Conservation (phyloP, 2,797 vertebrate species). For the Chrosomus eos region DNA sequence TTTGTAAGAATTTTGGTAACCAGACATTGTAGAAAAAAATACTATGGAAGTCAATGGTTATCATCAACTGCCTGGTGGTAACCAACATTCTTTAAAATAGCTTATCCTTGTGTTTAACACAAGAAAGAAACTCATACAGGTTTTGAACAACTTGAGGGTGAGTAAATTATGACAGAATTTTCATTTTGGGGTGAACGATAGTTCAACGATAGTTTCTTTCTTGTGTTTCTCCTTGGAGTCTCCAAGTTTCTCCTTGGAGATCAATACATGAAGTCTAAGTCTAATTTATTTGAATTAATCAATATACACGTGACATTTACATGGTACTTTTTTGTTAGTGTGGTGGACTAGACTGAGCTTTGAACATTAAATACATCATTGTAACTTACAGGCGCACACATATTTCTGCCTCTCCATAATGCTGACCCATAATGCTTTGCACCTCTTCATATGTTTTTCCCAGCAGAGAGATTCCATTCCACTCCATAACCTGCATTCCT, state of each 20-base stretch:
- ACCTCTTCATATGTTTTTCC: conserved; percentile 98
- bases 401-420: conserved; percentile 96
- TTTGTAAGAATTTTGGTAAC: too few species aligned
- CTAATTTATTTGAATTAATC: background rate
- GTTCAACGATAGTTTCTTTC: too few species aligned
- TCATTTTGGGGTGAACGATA: too few species aligned
- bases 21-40: too few species aligned
- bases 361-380: background rate
- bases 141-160: too few species aligned
- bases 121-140: too few species aligned
- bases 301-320: background rate
- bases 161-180: too few species aligned
- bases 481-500: conserved; percentile 99
- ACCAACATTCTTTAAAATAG: too few species aligned
- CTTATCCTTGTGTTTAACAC: too few species aligned
- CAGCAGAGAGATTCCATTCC: conserved; percentile 91
- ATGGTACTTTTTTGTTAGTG: conserved; percentile 74
- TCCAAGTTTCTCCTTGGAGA: background rate
- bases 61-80: too few species aligned
- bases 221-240: background rate
- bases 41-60: too few species aligned
- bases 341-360: background rate
- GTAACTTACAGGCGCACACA: conserved; percentile 99
- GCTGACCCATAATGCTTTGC: conserved; percentile 89
- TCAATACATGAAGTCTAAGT: background rate